Evolutionary conservation across 2,113 vertebrate species (phyloP).

Genomic region (Okapia johnstoni): DNA sequence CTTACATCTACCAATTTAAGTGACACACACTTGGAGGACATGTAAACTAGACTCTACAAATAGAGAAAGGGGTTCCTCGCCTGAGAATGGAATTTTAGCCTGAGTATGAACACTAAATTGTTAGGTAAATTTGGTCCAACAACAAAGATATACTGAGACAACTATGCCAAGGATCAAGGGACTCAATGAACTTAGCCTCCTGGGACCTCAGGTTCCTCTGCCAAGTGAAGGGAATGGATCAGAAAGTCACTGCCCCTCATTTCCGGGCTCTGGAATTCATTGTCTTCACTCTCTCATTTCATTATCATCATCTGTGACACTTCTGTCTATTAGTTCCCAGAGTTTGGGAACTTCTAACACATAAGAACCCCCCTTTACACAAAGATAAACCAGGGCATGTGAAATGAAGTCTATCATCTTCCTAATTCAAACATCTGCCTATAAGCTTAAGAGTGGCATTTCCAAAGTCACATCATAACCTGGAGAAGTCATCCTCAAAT

Average conservation of each 20-base stretch:
- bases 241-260: no score
- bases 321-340: neutral
- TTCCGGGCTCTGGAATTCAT: neutral
- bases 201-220: no score
- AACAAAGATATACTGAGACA: neutral
- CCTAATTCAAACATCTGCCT: neutral
- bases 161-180: fast-evolving
- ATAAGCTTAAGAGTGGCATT: neutral
- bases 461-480: neutral
- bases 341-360: neutral
- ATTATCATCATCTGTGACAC: neutral
- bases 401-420: neutral
- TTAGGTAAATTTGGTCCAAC: neutral
- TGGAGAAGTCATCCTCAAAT: neutral
- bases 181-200: neutral
- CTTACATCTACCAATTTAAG: neutral
- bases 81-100: neutral
- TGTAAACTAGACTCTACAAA: neutral
- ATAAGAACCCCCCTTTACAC: neutral
- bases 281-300: neutral
- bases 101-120: neutral
- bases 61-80: neutral
- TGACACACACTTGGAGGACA: neutral
- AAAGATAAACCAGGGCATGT: neutral
- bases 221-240: neutral